Evolutionary conservation across 2,797 vertebrate species (phyloP).

Genomic region (Thripadectes ignobilis): DNA sequence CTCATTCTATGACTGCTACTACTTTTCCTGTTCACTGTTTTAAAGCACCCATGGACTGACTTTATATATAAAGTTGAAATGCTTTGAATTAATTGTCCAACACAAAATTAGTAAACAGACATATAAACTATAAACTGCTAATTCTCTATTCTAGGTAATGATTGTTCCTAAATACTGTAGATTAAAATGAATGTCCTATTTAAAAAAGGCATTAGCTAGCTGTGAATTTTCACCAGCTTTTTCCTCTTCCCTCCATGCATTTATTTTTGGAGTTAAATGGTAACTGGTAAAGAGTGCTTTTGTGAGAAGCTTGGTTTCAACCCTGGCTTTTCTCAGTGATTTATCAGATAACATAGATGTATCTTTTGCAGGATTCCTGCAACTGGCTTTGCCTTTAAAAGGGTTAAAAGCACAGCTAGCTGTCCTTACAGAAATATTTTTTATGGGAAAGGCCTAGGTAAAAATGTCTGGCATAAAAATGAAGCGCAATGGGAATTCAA

Average conservation of each 20-base stretch:
- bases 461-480: background rate
- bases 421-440: background rate
- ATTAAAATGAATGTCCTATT: slow-evolving; percentile 65
- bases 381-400: background rate
- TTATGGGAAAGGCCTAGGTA: background rate
- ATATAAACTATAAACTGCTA: slow-evolving; percentile 56
- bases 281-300: background rate
- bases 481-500: background rate
- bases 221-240: slow-evolving; percentile 48
- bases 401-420: background rate
- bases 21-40: background rate
- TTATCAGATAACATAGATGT: background rate
- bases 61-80: slow-evolving; percentile 9
- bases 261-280: slow-evolving; percentile 37
- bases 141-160: slow-evolving; percentile 67
- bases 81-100: slow-evolving; percentile 4
- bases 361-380: background rate
- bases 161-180: slow-evolving; percentile 63
- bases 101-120: slow-evolving; percentile 50
- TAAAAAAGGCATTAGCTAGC: slow-evolving; percentile 59
- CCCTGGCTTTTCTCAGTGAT: background rate
- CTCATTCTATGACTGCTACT: background rate
- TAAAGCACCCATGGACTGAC: background rate
- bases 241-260: background rate
- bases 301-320: background rate